phyloP scores from a whole-genome alignment of 2,888 invertebrate genomes.

The Drosophila kuntzei region DNA sequence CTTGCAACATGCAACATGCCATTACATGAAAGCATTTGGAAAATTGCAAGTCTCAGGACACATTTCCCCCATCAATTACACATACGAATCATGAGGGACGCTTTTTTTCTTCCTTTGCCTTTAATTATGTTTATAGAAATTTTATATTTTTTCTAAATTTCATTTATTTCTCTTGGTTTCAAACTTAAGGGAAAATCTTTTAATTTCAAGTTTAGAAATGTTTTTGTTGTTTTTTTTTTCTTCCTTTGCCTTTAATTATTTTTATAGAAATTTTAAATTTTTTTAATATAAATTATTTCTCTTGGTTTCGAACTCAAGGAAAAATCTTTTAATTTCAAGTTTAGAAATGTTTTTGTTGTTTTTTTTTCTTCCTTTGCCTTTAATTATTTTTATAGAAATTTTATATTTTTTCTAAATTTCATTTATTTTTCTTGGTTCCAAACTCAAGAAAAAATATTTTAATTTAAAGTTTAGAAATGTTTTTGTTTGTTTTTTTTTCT shows the following conservation, averaged over 20 bases:
- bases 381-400: background rate
- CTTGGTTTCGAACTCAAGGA: no score
- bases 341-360: no score
- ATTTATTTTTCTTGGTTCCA: background rate
- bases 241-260: no score
- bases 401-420: background rate
- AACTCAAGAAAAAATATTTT: no score
- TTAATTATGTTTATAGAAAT: background rate
- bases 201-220: no score
- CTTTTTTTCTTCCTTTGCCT: background rate
- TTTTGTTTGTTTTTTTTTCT: no score
- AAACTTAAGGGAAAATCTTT: no score
- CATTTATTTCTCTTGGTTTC: background rate
- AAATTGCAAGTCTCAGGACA: constrained; percentile 8
- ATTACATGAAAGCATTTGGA: background rate
- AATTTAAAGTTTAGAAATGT: no score
- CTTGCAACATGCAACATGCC: constrained; percentile 1
- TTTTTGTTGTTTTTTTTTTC: no score
- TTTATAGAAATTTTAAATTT: no score
- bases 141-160: background rate
- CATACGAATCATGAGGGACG: background rate
- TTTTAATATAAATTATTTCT: no score
- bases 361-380: background rate
- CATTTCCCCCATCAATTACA: constrained; percentile 9
- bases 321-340: no score